Base-by-base conservation (phyloP, 1,140 invertebrate genomes). In the Aphaenogaster ashmeadi region DNA sequence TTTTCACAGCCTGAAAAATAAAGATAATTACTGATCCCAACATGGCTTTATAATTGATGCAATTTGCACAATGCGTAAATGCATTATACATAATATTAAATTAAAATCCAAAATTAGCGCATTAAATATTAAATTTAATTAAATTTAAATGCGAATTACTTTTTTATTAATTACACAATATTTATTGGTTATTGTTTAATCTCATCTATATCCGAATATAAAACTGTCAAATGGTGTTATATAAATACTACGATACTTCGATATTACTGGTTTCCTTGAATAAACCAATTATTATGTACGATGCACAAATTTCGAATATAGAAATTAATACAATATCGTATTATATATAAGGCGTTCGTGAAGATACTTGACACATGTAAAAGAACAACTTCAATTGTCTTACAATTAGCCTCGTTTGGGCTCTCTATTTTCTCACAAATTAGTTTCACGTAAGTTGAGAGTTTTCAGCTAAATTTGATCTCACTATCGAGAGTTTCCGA, bases 81-180 rank as follows among this genome's bases (percentile, higher is more conserved):
- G 18, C 27, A 27, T 27, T 41, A 66, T 21, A 4, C n/a, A 67
- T 44, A 21, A 67, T 21, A 67, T 44, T 67, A 44, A 67, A 44
- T 44, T 67, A 6, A 67, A 67, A 44, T 44, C 2, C n/a, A 67
- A 9, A 33, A 60, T 60, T 60, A 67, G 38, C 8, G 11, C 0
- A 7, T 6, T 44, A 9, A 41, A 41, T 44, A 2, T 67, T 44
- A 67, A 21, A 21, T 67, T 67, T 0, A 21, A 67, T 67, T 66
- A 0, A 66, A 66, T 66, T 66, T 41, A 66, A 41, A 21, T 66
- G 1, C 36, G 2, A 41, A 66, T 66, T 66, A 41, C 4, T 11
- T 66, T 41, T 66, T 66, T 66, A 44, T 67, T 67, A 67, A 67
- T 67, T 67, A 67, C 6, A 67, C n/a, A 44, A n/a, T 41, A 67